A percentile compares a stretch with the other conserved stretches of the same genome.
phyloP scores from a whole-genome alignment of 1,140 invertebrate species.

The Diplogasteroides magnus region DNA sequence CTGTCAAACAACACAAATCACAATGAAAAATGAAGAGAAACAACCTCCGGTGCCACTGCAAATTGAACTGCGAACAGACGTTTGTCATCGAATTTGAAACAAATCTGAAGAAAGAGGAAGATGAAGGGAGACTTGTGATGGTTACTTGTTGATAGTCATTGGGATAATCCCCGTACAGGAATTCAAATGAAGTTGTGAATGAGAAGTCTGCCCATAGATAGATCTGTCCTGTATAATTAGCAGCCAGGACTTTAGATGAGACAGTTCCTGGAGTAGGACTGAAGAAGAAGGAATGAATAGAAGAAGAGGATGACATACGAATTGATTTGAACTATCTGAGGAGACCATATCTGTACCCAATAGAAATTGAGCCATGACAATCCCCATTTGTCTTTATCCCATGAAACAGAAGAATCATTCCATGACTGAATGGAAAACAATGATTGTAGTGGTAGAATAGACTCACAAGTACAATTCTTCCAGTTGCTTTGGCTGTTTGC shows the following conservation, averaged over 20 bases:
- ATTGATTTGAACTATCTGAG: conserved; percentile 52
- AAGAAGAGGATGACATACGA: conserved; percentile 34
- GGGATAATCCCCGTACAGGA: conserved; percentile 50
- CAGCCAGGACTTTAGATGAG: conserved; percentile 51
- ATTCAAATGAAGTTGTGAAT: conserved; percentile 48
- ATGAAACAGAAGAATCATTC: conserved; percentile 51
- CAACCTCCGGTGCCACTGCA: conserved; percentile 46
- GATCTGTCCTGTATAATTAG: conserved; percentile 54
- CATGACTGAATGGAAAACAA: conserved; percentile 33
- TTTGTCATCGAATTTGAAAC: conserved; percentile 56
- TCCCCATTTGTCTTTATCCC: conserved; percentile 54
- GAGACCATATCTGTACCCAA: conserved; percentile 55
- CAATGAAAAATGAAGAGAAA: neutral
- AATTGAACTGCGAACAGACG: conserved; percentile 52
- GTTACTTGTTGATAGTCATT: conserved; percentile 43
- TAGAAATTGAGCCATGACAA: conserved; percentile 54
- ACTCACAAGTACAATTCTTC: conserved; percentile 44
- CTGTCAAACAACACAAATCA: neutral
- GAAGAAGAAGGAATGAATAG: conserved; percentile 34
- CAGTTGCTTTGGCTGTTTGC: conserved; percentile 44
- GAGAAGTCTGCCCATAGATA: conserved; percentile 53
- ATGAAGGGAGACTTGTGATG: neutral
- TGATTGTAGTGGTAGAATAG: conserved; percentile 13
- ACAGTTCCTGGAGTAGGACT: conserved; percentile 40
- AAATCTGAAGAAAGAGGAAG: conserved; percentile 27